Evolutionary conservation across 2,888 invertebrate species (phyloP), one percentile per base, ranked within the genome.

Genomic region (Himalopsyche tibetana): DNA sequence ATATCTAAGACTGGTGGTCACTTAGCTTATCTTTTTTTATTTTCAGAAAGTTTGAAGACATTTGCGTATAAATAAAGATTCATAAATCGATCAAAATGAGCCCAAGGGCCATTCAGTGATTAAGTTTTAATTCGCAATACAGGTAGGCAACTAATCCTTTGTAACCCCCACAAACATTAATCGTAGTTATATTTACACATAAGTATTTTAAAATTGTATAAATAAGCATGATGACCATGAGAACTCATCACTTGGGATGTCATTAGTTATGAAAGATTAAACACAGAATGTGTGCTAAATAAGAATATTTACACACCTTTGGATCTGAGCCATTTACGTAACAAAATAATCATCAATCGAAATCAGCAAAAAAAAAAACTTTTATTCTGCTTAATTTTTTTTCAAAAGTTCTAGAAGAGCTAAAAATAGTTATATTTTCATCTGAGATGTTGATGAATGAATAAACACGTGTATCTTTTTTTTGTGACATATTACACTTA

Each of bases 391-490:
- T 63, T 19, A 28, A 4, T 0, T 19, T 19, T 63, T 63, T 11
- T 8, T 19, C 63, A 28, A 63, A 63, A 3, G 63, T 63, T 63
- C 63, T 63, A 63, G 63, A 63, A 63, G 63, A 63, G 12, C 51
- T 51, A 15, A 51, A 15, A 51, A 51, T 51, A 63, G 28, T 63
- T 19, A 63, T 63, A 19, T 6, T 4, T 63, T 19, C 28, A 63
- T 63, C 63, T 19, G 28, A 4, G 63, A 63, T 63, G 63, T n/a
- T 19, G 63, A 63, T 63, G 63, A 63, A 63, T 63, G 63, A 63
- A 63, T 19, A 19, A 63, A 63, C 28, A n/a, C 28, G 63, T 63
- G 51, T 15, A 45, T 45, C 45, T 45, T 15, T 51, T 51, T 51
- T 8, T 51, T 4, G 4, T 15, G 3, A 15, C 3, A 6, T 51